Evolutionary conservation across 2,113 vertebrate genomes (phyloP).

Genomic region (Rhegmatorhina hoffmannsi): DNA sequence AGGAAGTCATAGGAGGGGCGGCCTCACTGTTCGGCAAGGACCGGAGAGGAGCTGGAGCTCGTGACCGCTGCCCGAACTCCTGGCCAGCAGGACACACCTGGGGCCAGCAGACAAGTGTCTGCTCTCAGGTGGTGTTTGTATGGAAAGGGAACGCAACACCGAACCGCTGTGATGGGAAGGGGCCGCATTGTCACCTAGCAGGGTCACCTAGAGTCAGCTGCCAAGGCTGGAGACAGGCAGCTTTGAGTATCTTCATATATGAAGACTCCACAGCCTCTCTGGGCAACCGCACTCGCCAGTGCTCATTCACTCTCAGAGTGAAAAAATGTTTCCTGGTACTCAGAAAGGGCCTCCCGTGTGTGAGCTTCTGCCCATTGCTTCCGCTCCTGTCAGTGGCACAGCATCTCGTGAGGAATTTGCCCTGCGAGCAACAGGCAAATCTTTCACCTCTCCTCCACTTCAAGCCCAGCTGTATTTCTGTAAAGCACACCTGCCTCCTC

Average conservation of each 20-base stretch:
- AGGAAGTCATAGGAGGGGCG: background rate
- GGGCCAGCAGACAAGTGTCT: rapidly evolving
- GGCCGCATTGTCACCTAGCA: background rate
- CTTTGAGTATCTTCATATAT: background rate
- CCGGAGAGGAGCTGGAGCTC: no score
- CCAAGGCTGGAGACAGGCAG: rapidly evolving
- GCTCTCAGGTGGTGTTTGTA: background rate
- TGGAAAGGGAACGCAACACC: rapidly evolving
- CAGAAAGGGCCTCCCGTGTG: background rate
- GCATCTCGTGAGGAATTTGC: background rate
- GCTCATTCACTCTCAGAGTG: background rate
- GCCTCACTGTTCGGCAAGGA: background rate
- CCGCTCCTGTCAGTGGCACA: background rate
- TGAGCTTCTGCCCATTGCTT: no score
- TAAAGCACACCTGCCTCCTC: background rate
- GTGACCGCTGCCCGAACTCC: rapidly evolving
- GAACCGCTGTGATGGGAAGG: background rate
- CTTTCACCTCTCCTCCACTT: background rate
- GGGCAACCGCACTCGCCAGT: background rate
- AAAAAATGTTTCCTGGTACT: background rate
- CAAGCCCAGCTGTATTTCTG: background rate
- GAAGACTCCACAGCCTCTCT: background rate
- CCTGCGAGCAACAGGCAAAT: background rate
- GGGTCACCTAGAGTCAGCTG: background rate
- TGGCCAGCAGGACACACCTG: background rate